A percentile compares a stretch with the other conserved stretches of the same genome.
These are phyloP conservation scores for Bimastos eiseni DNA, from an alignment of 2,888 invertebrate genomes.

Conservation along the genomic window DNA sequence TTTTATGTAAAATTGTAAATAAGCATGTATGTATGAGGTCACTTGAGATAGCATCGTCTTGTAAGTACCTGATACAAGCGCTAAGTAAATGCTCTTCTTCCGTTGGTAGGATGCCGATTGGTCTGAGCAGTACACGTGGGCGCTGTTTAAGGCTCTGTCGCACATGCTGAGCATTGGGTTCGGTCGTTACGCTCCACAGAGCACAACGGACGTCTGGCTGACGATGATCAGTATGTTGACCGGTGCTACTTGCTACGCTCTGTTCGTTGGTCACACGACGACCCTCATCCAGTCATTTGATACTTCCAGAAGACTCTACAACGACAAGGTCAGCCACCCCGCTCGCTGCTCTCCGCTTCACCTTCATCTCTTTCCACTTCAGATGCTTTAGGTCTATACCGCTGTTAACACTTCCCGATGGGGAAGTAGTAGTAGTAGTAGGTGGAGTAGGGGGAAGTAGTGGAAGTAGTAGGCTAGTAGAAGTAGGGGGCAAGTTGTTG, in stretches of 20 bases:
- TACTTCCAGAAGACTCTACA: conserved; percentile 92
- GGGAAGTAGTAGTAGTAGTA: no score
- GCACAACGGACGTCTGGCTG: conserved; percentile 95
- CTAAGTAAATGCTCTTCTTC: not conserved
- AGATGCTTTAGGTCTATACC: no score
- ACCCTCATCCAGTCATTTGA: conserved; percentile 97
- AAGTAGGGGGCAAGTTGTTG: no score
- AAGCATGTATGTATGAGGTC: no score
- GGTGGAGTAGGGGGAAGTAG: no score
- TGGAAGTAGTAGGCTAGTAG: no score
- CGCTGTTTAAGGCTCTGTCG: conserved; percentile 96
- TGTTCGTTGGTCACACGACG: conserved; percentile 96
- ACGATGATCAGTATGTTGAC: conserved; percentile 95
- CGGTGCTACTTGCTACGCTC: conserved; percentile 96
- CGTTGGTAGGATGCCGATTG: conserved; percentile 85
- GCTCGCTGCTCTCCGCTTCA: not conserved
- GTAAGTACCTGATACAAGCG: not conserved
- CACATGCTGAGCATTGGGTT: conserved; percentile 99
- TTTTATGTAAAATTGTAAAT: no score
- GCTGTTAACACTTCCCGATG: no score
- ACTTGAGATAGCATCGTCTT: no score
- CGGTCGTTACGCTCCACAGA: conserved; percentile 95
- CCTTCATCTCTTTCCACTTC: not conserved
- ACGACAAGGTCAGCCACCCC: conserved; percentile 83
- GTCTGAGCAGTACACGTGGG: conserved; percentile 98